Evolutionary conservation across 2,888 invertebrate species (phyloP).

Genomic region (Chloroclystis v-ata): DNA sequence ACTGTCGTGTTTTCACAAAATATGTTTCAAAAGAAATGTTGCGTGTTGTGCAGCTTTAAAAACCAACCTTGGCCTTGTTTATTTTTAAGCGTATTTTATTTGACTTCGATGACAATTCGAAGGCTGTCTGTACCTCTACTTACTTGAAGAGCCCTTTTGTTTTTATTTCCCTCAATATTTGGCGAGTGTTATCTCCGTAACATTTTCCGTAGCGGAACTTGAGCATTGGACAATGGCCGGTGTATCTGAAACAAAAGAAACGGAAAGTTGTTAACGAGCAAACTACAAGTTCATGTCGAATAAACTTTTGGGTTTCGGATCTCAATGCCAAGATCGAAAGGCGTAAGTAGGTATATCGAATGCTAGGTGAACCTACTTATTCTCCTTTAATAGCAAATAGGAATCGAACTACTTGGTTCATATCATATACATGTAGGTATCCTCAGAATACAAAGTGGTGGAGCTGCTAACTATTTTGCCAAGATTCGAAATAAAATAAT

Average conservation of each 20-base stretch:
- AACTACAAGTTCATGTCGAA: background rate
- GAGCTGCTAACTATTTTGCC: too few species aligned
- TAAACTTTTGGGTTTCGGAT: too few species aligned
- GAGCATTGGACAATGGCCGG: constrained; percentile 84
- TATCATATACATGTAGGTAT: too few species aligned
- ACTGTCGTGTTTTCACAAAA: background rate
- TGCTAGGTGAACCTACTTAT: too few species aligned
- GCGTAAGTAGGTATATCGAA: too few species aligned
- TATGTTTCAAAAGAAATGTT: background rate
- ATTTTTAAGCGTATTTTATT: background rate
- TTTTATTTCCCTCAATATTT: constrained; percentile 80
- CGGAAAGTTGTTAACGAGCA: background rate
- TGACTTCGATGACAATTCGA: background rate
- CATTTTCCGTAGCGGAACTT: constrained; percentile 84
- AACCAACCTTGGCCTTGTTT: background rate
- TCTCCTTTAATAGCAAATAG: too few species aligned
- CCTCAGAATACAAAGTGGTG: too few species aligned
- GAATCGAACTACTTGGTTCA: too few species aligned
- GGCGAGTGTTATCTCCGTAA: constrained; percentile 83
- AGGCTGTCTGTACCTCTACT: constrained; percentile 22
- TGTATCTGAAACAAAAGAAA: constrained; percentile 76
- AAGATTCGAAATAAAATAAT: too few species aligned
- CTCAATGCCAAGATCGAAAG: too few species aligned
- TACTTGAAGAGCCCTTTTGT: constrained; percentile 71
- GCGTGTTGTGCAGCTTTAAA: constrained; percentile 1